Base-by-base conservation (phyloP, 2,113 vertebrate genomes). In the Dicrurus megarhynchus region DNA sequence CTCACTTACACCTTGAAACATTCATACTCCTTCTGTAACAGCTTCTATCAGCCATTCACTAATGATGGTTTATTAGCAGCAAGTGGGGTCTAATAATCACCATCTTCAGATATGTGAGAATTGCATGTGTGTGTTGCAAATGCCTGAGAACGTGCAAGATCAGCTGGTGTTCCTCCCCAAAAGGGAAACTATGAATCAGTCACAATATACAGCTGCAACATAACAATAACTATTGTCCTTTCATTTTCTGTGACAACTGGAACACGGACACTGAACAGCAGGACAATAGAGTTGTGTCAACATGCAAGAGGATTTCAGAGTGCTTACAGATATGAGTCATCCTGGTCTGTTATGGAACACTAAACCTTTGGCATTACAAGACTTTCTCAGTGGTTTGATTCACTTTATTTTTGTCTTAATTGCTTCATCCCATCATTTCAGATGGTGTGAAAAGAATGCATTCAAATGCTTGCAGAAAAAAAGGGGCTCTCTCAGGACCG, bases 201-300 rank as follows among this genome's bases (percentile, higher is more conserved):
- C 78, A 70, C 75, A 93, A 64, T 30, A 49, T 73, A 71, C 83
- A 95, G 92, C 95, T 92, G 90, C 76, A 71, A 67, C 37, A 68
- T 35, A 95, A 95, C 71, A 90, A 92, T 87, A 96, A 91, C 73
- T 91, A 90, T 65, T 96, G 78, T 96, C 71, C 78, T 96, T 96
- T 92, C 70, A 65, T 63, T 96, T 96, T 79, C 76, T 90, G 60
- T 78, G 69, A 84, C 84, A 95, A 87, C 86, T 75, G 95, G 76
- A 90, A 96, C 85, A 73, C 7, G 37, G 71, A 89, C 56, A 86
- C 15, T 73, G 76, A 83, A 83, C 77, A 95, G 95, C 65, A 96
- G 80, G 91, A 97, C 96, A 92, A 67, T 70, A 67, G 78, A 76
- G 81, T 77, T 93, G 56, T 84, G 87, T 82, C 93, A 88, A 95